Conservation (phyloP, 1,140 invertebrate genomes). For the Lutraria rhynchaena region DNA sequence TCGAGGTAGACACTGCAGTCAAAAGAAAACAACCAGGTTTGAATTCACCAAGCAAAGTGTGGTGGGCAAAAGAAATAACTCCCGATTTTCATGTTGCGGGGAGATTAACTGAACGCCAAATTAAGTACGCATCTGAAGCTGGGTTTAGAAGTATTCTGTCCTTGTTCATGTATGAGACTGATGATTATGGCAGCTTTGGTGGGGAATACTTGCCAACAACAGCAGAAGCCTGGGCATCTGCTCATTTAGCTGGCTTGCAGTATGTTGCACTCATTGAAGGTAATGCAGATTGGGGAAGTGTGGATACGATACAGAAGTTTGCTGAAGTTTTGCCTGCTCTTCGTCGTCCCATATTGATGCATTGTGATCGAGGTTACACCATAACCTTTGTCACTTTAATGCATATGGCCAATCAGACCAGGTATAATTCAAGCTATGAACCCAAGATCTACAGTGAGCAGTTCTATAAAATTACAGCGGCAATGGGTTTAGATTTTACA, state of each 20-base stretch:
- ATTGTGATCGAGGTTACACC: constrained; percentile 72
- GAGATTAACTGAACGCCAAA: constrained; percentile 71
- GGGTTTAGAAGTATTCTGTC: constrained; percentile 76
- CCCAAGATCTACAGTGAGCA: constrained; percentile 66
- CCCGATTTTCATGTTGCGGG: constrained; percentile 73
- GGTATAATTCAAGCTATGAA: constrained; percentile 54
- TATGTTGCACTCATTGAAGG: constrained; percentile 64
- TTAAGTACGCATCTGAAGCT: constrained; percentile 74
- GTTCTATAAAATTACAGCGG: constrained; percentile 69
- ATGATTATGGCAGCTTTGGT: constrained; percentile 64
- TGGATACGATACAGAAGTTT: constrained; percentile 69
- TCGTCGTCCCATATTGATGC: constrained; percentile 67
- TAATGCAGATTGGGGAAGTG: constrained; percentile 68
- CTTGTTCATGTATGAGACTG: constrained; percentile 66
- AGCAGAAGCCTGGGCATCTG: constrained; percentile 60
- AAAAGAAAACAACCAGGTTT: constrained; percentile 66
- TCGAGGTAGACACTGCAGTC: constrained; percentile 42
- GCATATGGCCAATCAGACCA: constrained; percentile 71
- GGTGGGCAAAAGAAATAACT: constrained; percentile 78
- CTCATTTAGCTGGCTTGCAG: constrained; percentile 63
- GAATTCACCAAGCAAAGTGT: constrained; percentile 69
- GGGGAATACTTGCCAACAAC: constrained; percentile 69
- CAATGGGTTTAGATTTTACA: constrained; percentile 75
- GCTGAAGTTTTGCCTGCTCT: constrained; percentile 57
- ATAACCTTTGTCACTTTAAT: constrained; percentile 73